Base-by-base conservation (phyloP, 2,888 invertebrate species). In the Dioctria linearis region DNA sequence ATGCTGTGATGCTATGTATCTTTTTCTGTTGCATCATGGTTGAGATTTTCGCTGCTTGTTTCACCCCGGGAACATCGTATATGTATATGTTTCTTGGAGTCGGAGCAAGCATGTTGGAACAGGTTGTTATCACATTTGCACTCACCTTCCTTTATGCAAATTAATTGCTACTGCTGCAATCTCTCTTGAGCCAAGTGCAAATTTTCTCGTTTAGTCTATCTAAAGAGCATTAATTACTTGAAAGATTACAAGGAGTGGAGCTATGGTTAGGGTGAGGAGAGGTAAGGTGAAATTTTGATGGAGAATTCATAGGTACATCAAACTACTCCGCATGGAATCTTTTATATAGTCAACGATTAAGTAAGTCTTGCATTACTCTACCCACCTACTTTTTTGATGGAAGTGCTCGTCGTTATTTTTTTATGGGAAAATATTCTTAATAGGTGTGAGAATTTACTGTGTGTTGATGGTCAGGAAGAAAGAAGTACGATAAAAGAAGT, bases 151-250 rank as follows among this genome's bases (percentile, higher is more conserved):
- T 49, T 49, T 71, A 71, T 71, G 71, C 71, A 71, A 71, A 54
- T 71, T 54, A 51, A 71, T 51, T 71, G 39, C 71, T n/a, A 49
- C 71, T 46, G 54, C 71, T 54, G 40, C 51, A 71, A 71, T 71
- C 71, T 43, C 71, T 25, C 25, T 71, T 39, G 71, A 71, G 71
- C 71, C 71, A 54, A 71, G 71, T 71, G 71, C 71, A 71, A 71
- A 71, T 71, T 71, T 71, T 71, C 71, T 71, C 71, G 71, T 51
- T 71, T 71, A 71, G 71, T 71, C 54, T 54, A 54, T 54, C 71
- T 71, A 71, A 71, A 71, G 51, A 51, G 71, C 71, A 71, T 71
- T 71, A 71, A 71, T 71, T 71, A 71, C 54, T 71, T 37, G 54
- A 54, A 51, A 71, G 54, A 71, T 71, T 71, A 39, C n/a, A 4